Percentiles rank a stretch among this genome's conserved stretches.
Conservation (phyloP, 1,140 invertebrate species). For the Drosophila aff. region DNA sequence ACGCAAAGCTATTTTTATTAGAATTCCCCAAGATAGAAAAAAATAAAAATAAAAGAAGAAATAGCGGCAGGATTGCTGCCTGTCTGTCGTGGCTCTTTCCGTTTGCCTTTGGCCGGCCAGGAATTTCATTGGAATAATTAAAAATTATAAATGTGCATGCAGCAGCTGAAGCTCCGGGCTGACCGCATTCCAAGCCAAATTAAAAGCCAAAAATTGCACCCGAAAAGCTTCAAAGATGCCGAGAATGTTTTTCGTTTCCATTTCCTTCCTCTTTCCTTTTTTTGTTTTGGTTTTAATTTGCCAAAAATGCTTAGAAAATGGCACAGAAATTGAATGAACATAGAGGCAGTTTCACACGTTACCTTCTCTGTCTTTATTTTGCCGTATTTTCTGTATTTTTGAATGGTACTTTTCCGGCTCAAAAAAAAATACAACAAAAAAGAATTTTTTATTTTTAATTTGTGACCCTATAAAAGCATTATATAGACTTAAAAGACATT, state of each 20-base stretch:
- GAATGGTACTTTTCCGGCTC: not conserved
- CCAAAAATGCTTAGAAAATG: slow-evolving; percentile 52
- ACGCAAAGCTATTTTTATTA: slow-evolving; percentile 70
- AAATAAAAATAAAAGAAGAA: not conserved
- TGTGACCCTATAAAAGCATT: too few species aligned
- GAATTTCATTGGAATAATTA: slow-evolving; percentile 63
- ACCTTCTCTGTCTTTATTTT: not conserved
- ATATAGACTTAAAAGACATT: not conserved
- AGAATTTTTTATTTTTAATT: too few species aligned
- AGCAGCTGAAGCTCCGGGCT: slow-evolving; percentile 28
- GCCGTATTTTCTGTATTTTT: too few species aligned
- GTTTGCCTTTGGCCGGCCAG: slow-evolving; percentile 29
- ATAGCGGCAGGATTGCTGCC: slow-evolving; percentile 21
- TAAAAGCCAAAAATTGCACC: slow-evolving; percentile 58
- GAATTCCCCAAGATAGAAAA: slow-evolving; percentile 42
- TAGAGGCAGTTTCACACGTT: not conserved
- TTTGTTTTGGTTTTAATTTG: slow-evolving; percentile 59
- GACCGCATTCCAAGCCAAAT: slow-evolving; percentile 71
- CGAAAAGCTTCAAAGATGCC: slow-evolving; percentile 28
- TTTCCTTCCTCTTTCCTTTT: not conserved
- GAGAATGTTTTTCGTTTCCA: not conserved
- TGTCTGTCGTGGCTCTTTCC: slow-evolving; percentile 29
- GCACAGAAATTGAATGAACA: slow-evolving; percentile 58
- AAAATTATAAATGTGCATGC: slow-evolving; percentile 66
- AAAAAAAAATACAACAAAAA: not conserved